Evolutionary conservation across 2,888 invertebrate genomes (phyloP).

Genomic region (Harpalus rubripes): DNA sequence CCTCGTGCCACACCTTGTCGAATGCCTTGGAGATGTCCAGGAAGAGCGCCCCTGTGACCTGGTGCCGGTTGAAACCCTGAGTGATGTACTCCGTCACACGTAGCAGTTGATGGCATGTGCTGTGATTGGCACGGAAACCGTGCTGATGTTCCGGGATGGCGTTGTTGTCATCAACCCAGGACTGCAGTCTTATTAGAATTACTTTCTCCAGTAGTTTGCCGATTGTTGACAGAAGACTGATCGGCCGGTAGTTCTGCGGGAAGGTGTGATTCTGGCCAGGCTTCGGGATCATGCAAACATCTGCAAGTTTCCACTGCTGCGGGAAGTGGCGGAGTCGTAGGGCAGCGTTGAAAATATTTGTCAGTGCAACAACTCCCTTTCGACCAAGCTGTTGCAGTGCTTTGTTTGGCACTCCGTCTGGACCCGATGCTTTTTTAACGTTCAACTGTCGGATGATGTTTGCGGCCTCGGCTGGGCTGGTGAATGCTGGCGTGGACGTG

Average conservation of each 20-base stretch:
- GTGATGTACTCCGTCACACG: slow-evolving; percentile 69
- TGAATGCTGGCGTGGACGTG: neutral
- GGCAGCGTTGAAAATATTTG: slow-evolving; percentile 53
- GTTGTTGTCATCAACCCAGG: slow-evolving; percentile 58
- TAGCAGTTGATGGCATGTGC: slow-evolving; percentile 68
- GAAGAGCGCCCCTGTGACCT: slow-evolving; percentile 70
- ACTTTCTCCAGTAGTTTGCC: slow-evolving; percentile 62
- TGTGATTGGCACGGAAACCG: slow-evolving; percentile 68
- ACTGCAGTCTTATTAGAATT: slow-evolving; percentile 66
- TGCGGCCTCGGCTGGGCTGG: neutral
- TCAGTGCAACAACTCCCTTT: slow-evolving; percentile 4
- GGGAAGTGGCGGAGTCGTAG: slow-evolving; percentile 58
- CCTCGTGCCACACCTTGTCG: slow-evolving; percentile 72
- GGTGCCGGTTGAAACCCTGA: slow-evolving; percentile 68
- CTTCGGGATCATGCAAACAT: slow-evolving; percentile 57
- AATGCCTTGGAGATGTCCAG: slow-evolving; percentile 72
- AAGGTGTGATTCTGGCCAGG: slow-evolving; percentile 33
- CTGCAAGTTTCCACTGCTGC: slow-evolving; percentile 62
- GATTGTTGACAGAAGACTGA: slow-evolving; percentile 70
- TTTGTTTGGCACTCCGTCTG: slow-evolving; percentile 24
- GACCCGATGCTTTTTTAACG: slow-evolving; percentile 62
- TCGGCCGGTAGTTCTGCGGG: slow-evolving; percentile 70
- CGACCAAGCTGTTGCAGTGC: slow-evolving; percentile 22
- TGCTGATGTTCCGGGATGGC: slow-evolving; percentile 69
- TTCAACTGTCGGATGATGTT: neutral